phyloP scores from a whole-genome alignment of 1,140 invertebrate species.

The Eueides isabella region DNA sequence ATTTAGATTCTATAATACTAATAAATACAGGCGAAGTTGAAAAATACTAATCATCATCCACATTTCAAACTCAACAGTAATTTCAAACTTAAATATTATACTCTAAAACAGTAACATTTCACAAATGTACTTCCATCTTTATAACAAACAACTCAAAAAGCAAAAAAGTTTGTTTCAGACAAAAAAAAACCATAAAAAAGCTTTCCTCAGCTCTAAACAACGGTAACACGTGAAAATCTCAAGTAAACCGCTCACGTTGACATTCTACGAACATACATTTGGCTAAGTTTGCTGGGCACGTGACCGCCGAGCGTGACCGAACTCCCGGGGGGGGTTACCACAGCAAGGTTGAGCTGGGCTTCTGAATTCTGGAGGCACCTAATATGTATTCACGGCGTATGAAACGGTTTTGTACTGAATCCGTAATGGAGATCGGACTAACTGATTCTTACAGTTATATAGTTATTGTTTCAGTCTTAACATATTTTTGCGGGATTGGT shows the following conservation, averaged over 20 bases:
- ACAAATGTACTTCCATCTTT: no score
- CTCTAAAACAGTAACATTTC: no score
- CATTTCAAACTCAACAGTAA: no score
- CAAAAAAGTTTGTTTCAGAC: background rate
- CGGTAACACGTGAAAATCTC: slow-evolving; percentile 17
- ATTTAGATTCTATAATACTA: no score
- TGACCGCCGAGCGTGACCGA: slow-evolving; percentile 32
- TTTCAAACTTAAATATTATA: no score
- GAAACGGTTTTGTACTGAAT: slow-evolving; percentile 1
- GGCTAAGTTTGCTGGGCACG: slow-evolving; percentile 28
- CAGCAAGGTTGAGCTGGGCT: slow-evolving; percentile 15
- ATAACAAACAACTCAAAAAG: background rate
- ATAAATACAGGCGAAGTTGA: no score
- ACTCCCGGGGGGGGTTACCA: slow-evolving; percentile 6
- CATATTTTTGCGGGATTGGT: background rate
- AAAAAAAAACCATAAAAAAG: background rate
- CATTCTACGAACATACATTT: slow-evolving; percentile 32
- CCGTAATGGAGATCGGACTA: background rate
- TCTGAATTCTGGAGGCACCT: slow-evolving; percentile 11
- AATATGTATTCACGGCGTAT: slow-evolving; percentile 9
- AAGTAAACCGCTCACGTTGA: slow-evolving; percentile 31
- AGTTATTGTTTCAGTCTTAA: background rate
- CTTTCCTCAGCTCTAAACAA: slow-evolving; percentile 15
- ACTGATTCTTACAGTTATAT: no score
- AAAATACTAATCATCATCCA: no score